phyloP scores from a whole-genome alignment of 2,113 vertebrate genomes.

The Semicossyphus pulcher region DNA sequence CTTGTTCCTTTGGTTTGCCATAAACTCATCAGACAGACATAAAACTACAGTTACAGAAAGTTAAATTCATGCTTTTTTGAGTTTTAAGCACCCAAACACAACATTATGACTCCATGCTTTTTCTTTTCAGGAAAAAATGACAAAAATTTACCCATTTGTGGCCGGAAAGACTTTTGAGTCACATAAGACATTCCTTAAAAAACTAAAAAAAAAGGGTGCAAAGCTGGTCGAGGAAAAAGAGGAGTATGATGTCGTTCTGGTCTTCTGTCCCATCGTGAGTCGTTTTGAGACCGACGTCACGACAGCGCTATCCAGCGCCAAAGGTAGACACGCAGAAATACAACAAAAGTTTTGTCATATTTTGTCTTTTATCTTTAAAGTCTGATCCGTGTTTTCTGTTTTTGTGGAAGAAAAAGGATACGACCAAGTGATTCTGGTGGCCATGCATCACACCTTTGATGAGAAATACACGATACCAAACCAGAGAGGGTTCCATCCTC shows the following conservation, averaged over 20 bases:
- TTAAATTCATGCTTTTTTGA: no score
- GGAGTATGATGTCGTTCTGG: not conserved
- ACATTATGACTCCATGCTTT: not conserved
- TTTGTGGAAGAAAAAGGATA: accelerated
- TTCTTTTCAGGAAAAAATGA: slow-evolving; percentile 30
- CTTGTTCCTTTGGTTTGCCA: no score
- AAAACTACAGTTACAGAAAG: no score
- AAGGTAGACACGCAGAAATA: slow-evolving; percentile 14
- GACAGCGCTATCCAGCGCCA: not conserved
- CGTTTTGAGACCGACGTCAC: slow-evolving; percentile 59
- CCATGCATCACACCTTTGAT: slow-evolving; percentile 64
- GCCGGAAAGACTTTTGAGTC: not conserved
- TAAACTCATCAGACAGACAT: no score
- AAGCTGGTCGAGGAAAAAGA: accelerated
- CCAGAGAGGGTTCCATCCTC: accelerated
- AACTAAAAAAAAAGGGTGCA: not conserved
- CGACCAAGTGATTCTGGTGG: slow-evolving; percentile 42
- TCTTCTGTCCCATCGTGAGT: slow-evolving; percentile 67
- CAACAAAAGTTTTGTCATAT: not conserved
- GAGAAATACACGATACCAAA: slow-evolving; percentile 35
- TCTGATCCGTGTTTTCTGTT: not conserved
- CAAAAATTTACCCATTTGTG: not conserved
- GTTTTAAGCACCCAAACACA: no score
- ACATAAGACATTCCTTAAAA: not conserved
- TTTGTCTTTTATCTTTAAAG: not conserved